phyloP scores from a whole-genome alignment of 2,113 vertebrate genomes.

The Ictalurus furcatus region DNA sequence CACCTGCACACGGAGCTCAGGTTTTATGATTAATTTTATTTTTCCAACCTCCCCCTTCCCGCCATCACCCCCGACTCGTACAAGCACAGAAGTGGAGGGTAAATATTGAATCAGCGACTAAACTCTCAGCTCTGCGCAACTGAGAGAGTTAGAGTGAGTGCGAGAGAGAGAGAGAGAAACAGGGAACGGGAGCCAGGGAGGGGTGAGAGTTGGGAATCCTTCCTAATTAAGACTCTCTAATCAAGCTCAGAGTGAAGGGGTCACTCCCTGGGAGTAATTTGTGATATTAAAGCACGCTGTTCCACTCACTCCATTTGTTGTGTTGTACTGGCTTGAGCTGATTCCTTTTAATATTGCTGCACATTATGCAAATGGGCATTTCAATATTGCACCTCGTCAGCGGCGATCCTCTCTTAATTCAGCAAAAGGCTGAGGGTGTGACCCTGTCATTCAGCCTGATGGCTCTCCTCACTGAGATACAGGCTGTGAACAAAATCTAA shows the following conservation, averaged over 20 bases:
- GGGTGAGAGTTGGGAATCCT: conserved; percentile 79
- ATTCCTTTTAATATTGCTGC: conserved; percentile 99
- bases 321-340: conserved; percentile 90
- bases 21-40: conserved; percentile 81
- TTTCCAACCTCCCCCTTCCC: conserved; percentile 69
- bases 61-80: conserved; percentile 83
- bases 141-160: conserved; percentile 57
- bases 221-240: conserved; percentile 99
- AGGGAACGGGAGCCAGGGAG: not conserved
- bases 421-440: conserved; percentile 90
- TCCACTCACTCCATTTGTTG: conserved; percentile 82
- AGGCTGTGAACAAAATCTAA: conserved; percentile 27
- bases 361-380: conserved; percentile 97
- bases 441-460: conserved; percentile 92
- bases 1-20: conserved; percentile 91
- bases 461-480: conserved; percentile 39
- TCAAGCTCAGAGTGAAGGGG: conserved; percentile 90
- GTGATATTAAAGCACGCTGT: conserved; percentile 96
- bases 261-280: conserved; percentile 97
- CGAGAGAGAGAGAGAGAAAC: conserved; percentile 64
- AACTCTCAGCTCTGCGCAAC: conserved; percentile 84
- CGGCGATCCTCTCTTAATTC: conserved; percentile 96
- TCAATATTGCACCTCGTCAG: conserved; percentile 94
- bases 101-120: conserved; percentile 99
- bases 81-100: conserved; percentile 96